Percentiles rank a stretch among this genome's conserved stretches.
Evolutionary conservation across 2,888 invertebrate genomes (phyloP).

Genomic region (Drosophila kuntzei): DNA sequence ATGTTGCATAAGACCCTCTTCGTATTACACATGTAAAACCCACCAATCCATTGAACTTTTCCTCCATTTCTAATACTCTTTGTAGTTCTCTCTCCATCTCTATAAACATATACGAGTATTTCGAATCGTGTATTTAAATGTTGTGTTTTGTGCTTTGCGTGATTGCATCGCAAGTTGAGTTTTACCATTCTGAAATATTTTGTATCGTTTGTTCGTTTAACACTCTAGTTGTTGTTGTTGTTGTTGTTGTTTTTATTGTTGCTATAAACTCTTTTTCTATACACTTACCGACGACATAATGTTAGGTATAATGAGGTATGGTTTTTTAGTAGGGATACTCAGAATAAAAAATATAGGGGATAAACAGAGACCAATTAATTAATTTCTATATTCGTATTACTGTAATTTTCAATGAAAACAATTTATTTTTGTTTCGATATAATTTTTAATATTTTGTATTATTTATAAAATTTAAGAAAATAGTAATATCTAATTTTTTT

Average conservation of each 20-base stretch:
- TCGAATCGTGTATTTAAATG: slow-evolving; percentile 31
- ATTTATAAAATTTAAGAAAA: too few species aligned
- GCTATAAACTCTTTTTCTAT: not conserved
- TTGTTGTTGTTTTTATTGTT: not conserved
- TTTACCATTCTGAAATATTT: slow-evolving; percentile 17
- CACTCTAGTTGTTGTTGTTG: not conserved
- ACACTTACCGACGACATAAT: not conserved
- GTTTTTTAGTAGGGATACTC: not conserved
- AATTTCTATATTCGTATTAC: too few species aligned
- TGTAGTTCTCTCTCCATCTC: not conserved
- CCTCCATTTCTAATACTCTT: not conserved
- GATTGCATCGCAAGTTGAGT: slow-evolving; percentile 54
- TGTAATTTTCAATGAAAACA: too few species aligned
- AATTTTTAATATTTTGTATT: too few species aligned
- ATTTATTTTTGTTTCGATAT: too few species aligned
- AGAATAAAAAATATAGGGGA: not conserved
- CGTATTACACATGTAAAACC: slow-evolving; percentile 14
- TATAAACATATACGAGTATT: not conserved
- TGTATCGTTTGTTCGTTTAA: slow-evolving; percentile 2
- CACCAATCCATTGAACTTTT: slow-evolving; percentile 7
- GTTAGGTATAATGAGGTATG: not conserved
- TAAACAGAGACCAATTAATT: not conserved
- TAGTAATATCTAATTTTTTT: too few species aligned
- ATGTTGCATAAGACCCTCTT: slow-evolving; percentile 38
- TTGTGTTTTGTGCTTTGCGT: slow-evolving; percentile 61